Conservation (phyloP, 2,888 invertebrate species). For the Erebia ligea region DNA sequence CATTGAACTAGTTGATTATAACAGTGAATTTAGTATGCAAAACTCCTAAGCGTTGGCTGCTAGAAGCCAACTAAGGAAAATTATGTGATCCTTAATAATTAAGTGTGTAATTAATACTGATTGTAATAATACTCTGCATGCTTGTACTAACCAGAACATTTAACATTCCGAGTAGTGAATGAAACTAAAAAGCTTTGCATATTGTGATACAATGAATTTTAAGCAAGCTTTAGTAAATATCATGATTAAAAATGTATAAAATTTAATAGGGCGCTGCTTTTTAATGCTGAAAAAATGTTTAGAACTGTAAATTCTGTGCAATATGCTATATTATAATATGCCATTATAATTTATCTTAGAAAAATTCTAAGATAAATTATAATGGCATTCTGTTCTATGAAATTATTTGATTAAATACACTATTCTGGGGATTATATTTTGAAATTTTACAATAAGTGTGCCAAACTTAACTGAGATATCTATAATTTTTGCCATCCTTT, state of each 20-base stretch:
- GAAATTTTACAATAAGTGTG: no score
- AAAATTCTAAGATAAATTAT: no score
- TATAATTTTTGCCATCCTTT: no score
- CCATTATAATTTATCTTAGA: neutral
- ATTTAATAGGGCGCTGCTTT: constrained; percentile 31
- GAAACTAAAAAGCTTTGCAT: constrained; percentile 13
- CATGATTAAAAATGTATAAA: neutral
- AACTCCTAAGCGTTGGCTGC: neutral
- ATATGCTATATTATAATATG: constrained; percentile 16
- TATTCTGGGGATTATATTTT: no score
- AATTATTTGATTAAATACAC: no score
- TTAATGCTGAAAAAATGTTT: constrained; percentile 27
- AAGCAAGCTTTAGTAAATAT: neutral
- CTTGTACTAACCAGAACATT: constrained; percentile 48
- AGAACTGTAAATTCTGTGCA: constrained; percentile 18
- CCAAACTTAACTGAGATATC: no score
- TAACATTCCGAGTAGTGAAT: constrained; percentile 21
- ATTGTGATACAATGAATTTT: neutral
- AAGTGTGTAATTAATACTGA: constrained; percentile 38
- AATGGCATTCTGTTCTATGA: no score
- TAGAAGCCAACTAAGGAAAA: constrained; percentile 12
- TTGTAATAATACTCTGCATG: constrained; percentile 42
- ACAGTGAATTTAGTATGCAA: neutral
- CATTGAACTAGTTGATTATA: neutral
- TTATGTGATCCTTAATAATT: constrained; percentile 22